phyloP scores from a whole-genome alignment of 2,113 vertebrate genomes.

The Ahaetulla prasina region DNA sequence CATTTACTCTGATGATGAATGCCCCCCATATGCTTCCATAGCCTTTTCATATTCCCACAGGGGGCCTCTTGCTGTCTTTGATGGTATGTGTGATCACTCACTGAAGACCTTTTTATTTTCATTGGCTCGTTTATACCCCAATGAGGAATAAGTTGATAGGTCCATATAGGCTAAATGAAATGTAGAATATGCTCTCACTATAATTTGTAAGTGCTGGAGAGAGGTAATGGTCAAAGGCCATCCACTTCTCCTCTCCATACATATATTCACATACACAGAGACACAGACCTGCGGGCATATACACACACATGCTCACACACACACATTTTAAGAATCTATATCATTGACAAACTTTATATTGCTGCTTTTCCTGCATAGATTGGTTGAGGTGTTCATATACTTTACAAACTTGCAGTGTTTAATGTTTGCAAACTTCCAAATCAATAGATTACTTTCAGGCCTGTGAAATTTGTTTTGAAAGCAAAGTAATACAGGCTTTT shows the following conservation, averaged over 20 bases:
- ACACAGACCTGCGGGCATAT: neutral
- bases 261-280: neutral
- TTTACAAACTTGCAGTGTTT: neutral
- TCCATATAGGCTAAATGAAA: neutral
- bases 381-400: neutral
- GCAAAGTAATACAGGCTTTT: neutral
- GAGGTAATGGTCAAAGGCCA: neutral
- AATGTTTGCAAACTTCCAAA: neutral
- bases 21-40: neutral
- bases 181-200: neutral
- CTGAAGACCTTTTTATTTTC: neutral
- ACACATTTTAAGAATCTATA: neutral
- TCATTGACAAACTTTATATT: neutral
- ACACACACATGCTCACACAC: rapidly evolving
- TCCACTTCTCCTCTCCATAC: neutral
- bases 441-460: neutral
- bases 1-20: neutral
- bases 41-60: neutral
- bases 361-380: neutral
- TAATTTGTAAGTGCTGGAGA: slow-evolving; percentile 2
- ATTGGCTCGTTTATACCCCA: slow-evolving; percentile 2
- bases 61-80: neutral
- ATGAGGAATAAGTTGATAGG: neutral
- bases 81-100: neutral
- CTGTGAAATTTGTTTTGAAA: neutral